Percentiles rank a stretch among this genome's conserved stretches.
Evolutionary conservation across 1,140 invertebrate genomes (phyloP).

Genomic region (Zelostemma sp.): DNA sequence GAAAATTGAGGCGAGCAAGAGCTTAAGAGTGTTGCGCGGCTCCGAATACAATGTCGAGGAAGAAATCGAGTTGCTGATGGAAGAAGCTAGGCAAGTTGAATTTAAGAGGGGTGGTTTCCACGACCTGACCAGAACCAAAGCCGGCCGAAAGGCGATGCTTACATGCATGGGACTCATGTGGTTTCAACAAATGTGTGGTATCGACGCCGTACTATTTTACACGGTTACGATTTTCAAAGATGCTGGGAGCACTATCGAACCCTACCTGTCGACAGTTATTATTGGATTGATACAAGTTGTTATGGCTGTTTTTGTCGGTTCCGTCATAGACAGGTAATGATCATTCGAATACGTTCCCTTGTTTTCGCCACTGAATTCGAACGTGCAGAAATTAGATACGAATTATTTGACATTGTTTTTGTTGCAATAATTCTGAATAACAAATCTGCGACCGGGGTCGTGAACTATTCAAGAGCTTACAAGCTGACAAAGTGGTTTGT

Average conservation of each 20-base stretch:
- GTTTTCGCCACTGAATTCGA: no score
- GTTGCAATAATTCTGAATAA: no score
- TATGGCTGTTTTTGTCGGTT: constrained; percentile 69
- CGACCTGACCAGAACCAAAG: constrained; percentile 58
- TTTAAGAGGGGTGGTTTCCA: constrained; percentile 54
- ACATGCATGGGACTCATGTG: constrained; percentile 70
- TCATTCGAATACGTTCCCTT: no score
- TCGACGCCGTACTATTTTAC: constrained; percentile 80
- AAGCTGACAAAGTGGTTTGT: no score
- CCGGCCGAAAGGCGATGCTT: constrained; percentile 69
- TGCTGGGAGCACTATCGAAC: constrained; percentile 72
- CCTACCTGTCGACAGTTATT: constrained; percentile 75
- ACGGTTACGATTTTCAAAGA: constrained; percentile 76
- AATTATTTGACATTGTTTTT: no score
- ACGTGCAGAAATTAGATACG: no score
- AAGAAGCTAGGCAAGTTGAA: constrained; percentile 72
- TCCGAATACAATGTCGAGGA: constrained; percentile 73
- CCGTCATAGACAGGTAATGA: constrained; percentile 73
- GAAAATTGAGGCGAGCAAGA: constrained; percentile 51
- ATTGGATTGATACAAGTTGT: constrained; percentile 75
- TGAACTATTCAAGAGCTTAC: no score
- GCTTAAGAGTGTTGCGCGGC: constrained; percentile 75
- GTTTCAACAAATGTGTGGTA: constrained; percentile 77
- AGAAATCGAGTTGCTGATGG: constrained; percentile 72
- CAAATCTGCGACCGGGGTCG: no score